phyloP scores from a whole-genome alignment of 2,888 invertebrate genomes.

The Scaptomyza cyrtandrae region DNA sequence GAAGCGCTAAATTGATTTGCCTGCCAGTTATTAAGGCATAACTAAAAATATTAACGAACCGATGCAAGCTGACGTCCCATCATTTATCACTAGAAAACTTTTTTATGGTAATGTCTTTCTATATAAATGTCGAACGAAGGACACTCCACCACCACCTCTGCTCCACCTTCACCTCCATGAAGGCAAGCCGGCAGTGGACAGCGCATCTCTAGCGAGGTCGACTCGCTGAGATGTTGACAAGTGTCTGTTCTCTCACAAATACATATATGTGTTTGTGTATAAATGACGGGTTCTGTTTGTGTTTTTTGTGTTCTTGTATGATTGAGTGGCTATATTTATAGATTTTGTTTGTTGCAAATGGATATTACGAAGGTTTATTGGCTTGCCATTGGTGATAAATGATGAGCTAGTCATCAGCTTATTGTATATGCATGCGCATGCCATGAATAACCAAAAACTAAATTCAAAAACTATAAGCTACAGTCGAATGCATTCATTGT shows the following conservation, averaged over 20 bases:
- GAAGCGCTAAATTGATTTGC: slow-evolving; percentile 75
- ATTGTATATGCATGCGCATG: slow-evolving; percentile 7
- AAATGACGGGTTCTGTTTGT: slow-evolving; percentile 12
- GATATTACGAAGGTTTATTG: slow-evolving; percentile 55
- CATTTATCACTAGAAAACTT: slow-evolving; percentile 70
- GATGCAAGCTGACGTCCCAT: slow-evolving; percentile 59
- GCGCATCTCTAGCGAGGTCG: slow-evolving; percentile 59
- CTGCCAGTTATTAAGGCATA: slow-evolving; percentile 72
- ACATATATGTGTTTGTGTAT: slow-evolving; percentile 7
- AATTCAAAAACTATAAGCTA: slow-evolving; percentile 27
- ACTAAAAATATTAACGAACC: slow-evolving; percentile 75
- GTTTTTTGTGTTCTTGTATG: slow-evolving; percentile 12
- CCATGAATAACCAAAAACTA: slow-evolving; percentile 16
- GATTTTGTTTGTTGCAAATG: slow-evolving; percentile 34
- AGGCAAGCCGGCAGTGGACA: slow-evolving; percentile 42
- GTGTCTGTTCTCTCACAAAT: slow-evolving; percentile 25
- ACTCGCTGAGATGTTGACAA: slow-evolving; percentile 50
- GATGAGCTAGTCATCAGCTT: slow-evolving; percentile 36
- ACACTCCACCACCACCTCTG: slow-evolving; percentile 24
- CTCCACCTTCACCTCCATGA: slow-evolving; percentile 9
- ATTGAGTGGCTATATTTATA: slow-evolving; percentile 45
- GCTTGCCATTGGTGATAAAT: too few relatives aligned
- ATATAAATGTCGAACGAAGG: slow-evolving; percentile 54
- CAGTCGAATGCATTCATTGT: slow-evolving; percentile 16
- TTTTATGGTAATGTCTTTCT: slow-evolving; percentile 50